A percentile compares a stretch with the other conserved stretches of the same genome.
These are phyloP conservation scores for Cremastobaeus sp. DNA, from an alignment of 2,888 invertebrate genomes.

Conservation along the genomic window DNA sequence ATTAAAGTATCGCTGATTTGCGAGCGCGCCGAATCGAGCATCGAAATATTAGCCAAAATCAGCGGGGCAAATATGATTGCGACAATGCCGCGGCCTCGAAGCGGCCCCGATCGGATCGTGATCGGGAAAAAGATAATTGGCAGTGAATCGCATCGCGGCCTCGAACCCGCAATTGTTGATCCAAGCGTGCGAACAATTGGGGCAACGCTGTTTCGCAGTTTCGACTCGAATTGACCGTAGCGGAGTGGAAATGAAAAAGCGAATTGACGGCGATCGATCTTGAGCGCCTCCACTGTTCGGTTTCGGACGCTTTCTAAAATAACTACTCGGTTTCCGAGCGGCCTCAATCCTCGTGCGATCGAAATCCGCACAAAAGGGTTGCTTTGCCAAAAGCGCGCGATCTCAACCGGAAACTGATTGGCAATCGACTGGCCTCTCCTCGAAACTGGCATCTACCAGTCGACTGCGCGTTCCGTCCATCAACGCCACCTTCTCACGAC, in stretches of 20 bases:
- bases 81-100: slow-evolving; percentile 61
- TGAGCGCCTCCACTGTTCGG: no score
- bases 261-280: no score
- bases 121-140: slow-evolving; percentile 74
- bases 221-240: no score
- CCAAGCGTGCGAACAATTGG: no score
- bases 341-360: slow-evolving; percentile 6
- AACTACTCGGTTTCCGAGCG: no score
- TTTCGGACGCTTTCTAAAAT: no score
- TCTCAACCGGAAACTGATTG: slow-evolving; percentile 71
- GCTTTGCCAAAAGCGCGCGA: slow-evolving; percentile 55
- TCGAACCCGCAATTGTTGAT: slow-evolving; percentile 75
- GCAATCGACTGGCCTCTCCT: slow-evolving; percentile 75
- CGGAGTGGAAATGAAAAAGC: no score
- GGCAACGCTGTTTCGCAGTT: no score
- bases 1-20: slow-evolving; percentile 41
- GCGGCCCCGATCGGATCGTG: slow-evolving; percentile 72
- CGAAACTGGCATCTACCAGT: slow-evolving; percentile 71
- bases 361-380: no score
- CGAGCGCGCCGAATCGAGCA: no score
- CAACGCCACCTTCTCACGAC: slow-evolving; percentile 53
- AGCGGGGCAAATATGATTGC: slow-evolving; percentile 62
- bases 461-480: slow-evolving; percentile 49
- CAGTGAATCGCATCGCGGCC: slow-evolving; percentile 74
- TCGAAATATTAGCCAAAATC: slow-evolving; percentile 59